Base-by-base conservation (phyloP, 2,888 invertebrate species). In the Eupithecia inturbata region DNA sequence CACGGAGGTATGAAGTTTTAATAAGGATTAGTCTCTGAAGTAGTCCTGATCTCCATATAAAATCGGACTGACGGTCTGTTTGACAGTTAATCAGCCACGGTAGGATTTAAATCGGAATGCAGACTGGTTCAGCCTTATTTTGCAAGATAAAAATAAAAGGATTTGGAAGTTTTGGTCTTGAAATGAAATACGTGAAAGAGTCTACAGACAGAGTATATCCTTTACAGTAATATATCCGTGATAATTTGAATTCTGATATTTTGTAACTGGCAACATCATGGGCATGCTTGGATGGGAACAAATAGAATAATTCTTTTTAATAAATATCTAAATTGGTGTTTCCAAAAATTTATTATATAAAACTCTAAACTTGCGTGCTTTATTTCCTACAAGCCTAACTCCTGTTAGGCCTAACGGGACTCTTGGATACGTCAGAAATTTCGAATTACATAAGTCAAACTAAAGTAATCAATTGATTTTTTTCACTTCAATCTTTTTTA, bases 51-150 rank as follows among this genome's bases (percentile, higher is more conserved):
- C 70, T 33, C 70, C 72, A 67, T 75, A 70, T 63, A 67, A 72
- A 75, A 70, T 75, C 62, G 36, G 63, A 39, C n/a, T 64, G 72
- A 67, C 67, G 70, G 67, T 76, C 60, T 85, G 82, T 85, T 85
- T 85, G 85, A 84, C 84, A 74, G 78, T 75, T 78, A 82, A 84
- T 85, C 84, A 80, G 78, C 66, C 77, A 82, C 83, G 85, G 72
- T 71, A n/a, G 31, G 74, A 68, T 66, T 71, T 64, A 26, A 33
- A 73, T 67, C 70, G 22, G 33, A 53, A 68, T 73, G 49, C 60
- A 9, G 73, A 31, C 73, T 22, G 39, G n/a, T 36, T 19, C 9
- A 49, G 33, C 22, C n/a, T 49, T 62, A 70, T 67, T 74, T 74
- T 41, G 74, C 73, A 60, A 67, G 60, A 60, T n/a, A 19, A 19